phyloP scores from a whole-genome alignment of 2,113 vertebrate species.

The Vidua macroura region DNA sequence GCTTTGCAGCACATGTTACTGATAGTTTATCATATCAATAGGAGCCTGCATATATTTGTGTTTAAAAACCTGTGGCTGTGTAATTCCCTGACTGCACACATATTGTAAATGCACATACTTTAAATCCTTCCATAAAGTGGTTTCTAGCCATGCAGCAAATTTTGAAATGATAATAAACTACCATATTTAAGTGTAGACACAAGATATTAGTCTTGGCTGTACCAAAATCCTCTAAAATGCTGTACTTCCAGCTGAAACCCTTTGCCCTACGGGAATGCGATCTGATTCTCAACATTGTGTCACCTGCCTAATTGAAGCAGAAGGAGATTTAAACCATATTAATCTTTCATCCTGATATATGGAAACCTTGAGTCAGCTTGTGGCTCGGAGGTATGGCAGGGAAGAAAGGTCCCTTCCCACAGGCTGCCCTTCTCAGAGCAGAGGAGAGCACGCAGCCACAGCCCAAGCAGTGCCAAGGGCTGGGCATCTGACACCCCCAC shows the following conservation, averaged over 20 bases:
- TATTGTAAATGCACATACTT: slow-evolving; percentile 37
- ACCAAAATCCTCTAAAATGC: slow-evolving; percentile 42
- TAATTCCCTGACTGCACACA: slow-evolving; percentile 55
- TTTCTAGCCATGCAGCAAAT: slow-evolving; percentile 43
- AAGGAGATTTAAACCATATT: slow-evolving; percentile 2
- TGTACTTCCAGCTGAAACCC: neutral
- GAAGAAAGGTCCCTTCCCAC: neutral
- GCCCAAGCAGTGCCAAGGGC: neutral
- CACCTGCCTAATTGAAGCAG: slow-evolving; percentile 27
- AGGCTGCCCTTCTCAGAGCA: neutral
- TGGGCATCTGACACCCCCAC: neutral
- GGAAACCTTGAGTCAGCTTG: neutral
- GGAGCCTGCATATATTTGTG: slow-evolving; percentile 67
- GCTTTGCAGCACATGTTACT: slow-evolving; percentile 66
- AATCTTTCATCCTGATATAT: neutral
- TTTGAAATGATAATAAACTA: slow-evolving; percentile 41
- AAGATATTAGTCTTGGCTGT: slow-evolving; percentile 9
- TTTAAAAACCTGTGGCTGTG: slow-evolving; percentile 64
- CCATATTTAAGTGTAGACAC: slow-evolving; percentile 29
- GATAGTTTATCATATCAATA: slow-evolving; percentile 74
- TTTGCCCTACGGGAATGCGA: neutral
- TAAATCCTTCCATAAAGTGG: slow-evolving; percentile 42
- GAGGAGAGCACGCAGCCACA: neutral
- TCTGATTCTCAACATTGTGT: neutral
- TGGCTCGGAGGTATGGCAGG: neutral